These are phyloP conservation scores for Sebastes trivittatus DNA, from an alignment of 2,797 vertebrate genomes.

Conservation along the genomic window DNA sequence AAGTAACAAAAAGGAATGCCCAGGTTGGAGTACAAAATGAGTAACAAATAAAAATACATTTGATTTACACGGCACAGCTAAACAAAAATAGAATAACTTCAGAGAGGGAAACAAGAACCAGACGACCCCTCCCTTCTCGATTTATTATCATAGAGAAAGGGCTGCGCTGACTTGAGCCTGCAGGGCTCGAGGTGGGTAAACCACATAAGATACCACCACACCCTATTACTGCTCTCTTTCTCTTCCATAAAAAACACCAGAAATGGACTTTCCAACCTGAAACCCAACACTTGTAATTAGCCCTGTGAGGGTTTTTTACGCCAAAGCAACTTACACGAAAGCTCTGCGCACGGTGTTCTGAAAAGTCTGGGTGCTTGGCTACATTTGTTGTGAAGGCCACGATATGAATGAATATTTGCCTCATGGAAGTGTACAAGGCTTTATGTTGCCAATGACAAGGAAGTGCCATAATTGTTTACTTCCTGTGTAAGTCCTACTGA, in stretches of 20 bases:
- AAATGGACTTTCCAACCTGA: slow-evolving; percentile 81
- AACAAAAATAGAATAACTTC: slow-evolving; percentile 52
- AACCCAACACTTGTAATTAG: slow-evolving; percentile 81
- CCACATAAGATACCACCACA: slow-evolving; percentile 78
- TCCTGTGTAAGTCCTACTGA: slow-evolving; percentile 32
- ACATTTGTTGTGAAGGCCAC: slow-evolving; percentile 1
- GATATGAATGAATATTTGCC: slow-evolving; percentile 19
- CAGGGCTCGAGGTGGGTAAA: slow-evolving; percentile 67
- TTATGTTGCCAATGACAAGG: slow-evolving; percentile 17
- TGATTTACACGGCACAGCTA: slow-evolving; percentile 31
- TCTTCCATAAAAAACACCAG: slow-evolving; percentile 66
- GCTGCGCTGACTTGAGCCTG: slow-evolving; percentile 46
- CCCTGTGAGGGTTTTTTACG: slow-evolving; percentile 44
- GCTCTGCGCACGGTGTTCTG: slow-evolving; percentile 18
- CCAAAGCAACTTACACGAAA: slow-evolving; percentile 31
- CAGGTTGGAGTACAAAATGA: neutral
- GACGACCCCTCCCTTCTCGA: slow-evolving; percentile 53
- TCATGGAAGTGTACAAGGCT: neutral
- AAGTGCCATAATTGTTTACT: slow-evolving; percentile 22
- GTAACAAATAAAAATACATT: neutral
- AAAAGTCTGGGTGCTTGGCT: neutral
- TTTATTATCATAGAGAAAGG: slow-evolving; percentile 68
- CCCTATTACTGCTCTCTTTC: slow-evolving; percentile 68
- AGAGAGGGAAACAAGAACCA: slow-evolving; percentile 48
- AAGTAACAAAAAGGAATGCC: neutral